These are phyloP conservation scores for Ornithoptera alexandrae DNA, from an alignment of 2,888 invertebrate genomes.

Conservation along the genomic window DNA sequence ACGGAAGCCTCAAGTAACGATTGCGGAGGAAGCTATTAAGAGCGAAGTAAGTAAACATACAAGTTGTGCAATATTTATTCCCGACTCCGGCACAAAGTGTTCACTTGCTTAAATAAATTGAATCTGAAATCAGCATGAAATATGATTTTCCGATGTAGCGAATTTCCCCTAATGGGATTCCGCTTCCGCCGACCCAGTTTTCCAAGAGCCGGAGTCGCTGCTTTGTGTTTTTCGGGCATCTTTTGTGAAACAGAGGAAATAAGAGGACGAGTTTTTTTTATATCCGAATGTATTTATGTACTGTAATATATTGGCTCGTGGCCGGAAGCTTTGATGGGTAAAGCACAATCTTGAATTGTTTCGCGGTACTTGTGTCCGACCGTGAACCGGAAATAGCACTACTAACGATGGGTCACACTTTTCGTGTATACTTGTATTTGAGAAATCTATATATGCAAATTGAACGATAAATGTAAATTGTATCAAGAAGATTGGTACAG, in stretches of 20 bases:
- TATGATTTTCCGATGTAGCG: constrained; percentile 24
- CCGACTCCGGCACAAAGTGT: background rate
- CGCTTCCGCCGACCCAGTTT: constrained; percentile 20
- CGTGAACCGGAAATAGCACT: background rate
- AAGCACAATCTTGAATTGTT: background rate
- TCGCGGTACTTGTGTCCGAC: background rate
- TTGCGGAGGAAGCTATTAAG: too few relatives aligned
- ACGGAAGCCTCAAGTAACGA: too few relatives aligned
- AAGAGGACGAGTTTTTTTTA: background rate
- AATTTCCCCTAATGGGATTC: constrained; percentile 22
- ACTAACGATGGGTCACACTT: background rate
- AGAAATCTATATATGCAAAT: too few relatives aligned
- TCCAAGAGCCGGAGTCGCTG: background rate
- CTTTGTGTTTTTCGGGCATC: background rate
- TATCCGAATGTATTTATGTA: background rate
- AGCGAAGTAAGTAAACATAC: too few relatives aligned
- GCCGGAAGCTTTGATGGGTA: background rate
- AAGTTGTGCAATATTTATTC: background rate
- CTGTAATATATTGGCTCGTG: too few relatives aligned
- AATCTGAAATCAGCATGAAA: constrained; percentile 20
- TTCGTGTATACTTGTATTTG: background rate
- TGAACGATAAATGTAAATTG: too few relatives aligned
- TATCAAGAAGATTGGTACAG: too few relatives aligned
- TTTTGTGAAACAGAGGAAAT: background rate
- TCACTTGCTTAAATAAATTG: constrained; percentile 17